Percentiles rank a stretch among this genome's conserved stretches.
These are phyloP conservation scores for Pollenia amentaria DNA, from an alignment of 2,888 invertebrate genomes.

Conservation along the genomic window DNA sequence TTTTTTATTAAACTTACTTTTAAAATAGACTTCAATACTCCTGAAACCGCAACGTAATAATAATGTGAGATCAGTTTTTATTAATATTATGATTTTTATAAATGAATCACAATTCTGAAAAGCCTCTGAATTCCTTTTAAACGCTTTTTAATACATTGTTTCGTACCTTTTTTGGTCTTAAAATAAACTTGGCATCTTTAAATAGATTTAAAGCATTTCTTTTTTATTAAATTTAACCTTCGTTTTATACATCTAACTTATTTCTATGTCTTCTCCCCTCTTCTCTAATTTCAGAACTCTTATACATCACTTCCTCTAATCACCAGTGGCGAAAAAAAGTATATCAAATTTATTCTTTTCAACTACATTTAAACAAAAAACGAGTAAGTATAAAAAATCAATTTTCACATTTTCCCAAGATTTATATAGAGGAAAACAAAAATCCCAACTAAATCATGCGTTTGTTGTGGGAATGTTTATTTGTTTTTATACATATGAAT, in stretches of 20 bases:
- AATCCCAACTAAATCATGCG: constrained; percentile 49
- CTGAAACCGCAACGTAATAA: no score
- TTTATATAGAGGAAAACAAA: constrained; percentile 47
- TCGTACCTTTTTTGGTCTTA: no score
- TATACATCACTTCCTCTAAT: background rate
- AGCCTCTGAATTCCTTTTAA: no score
- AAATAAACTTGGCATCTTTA: no score
- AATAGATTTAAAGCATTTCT: background rate
- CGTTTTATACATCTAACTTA: background rate
- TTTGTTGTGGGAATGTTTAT: constrained; percentile 9
- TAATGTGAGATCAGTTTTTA: no score
- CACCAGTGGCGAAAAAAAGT: background rate
- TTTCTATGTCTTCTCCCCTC: background rate
- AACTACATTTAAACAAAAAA: constrained; percentile 39
- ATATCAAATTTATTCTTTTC: constrained; percentile 31
- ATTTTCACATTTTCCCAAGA: constrained; percentile 69
- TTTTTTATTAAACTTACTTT: no score
- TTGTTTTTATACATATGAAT: background rate
- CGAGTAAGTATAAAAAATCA: constrained; percentile 69
- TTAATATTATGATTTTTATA: no score
- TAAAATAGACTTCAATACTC: no score
- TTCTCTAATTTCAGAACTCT: constrained; percentile 33
- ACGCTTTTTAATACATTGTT: no score
- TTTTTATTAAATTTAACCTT: constrained; percentile 15
- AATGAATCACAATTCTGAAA: no score